These are phyloP conservation scores for Endomychus coccineus DNA, from an alignment of 2,888 invertebrate genomes.

Conservation along the genomic window DNA sequence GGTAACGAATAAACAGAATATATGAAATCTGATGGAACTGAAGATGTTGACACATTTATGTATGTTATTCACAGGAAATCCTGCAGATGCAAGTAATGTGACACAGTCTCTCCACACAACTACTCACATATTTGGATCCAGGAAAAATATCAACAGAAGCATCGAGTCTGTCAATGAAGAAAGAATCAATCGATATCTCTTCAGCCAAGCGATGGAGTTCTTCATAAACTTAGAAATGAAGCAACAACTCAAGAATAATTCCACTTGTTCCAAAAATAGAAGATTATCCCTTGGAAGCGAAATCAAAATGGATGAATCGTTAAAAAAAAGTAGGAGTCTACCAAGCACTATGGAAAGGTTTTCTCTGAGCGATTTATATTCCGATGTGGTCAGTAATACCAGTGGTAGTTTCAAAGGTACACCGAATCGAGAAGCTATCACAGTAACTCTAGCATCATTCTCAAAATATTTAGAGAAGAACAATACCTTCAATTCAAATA, in stretches of 20 bases:
- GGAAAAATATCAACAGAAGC: too few species aligned
- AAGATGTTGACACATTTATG: too few species aligned
- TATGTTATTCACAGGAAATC: too few species aligned
- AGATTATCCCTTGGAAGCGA: conserved; percentile 20
- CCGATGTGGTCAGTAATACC: conserved; percentile 23
- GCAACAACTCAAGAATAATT: conserved; percentile 6
- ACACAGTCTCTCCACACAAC: too few species aligned
- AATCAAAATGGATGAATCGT: conserved; percentile 1
- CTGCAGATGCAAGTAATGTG: too few species aligned
- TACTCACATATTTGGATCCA: too few species aligned
- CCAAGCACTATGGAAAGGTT: conserved; percentile 24
- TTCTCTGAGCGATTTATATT: conserved; percentile 25
- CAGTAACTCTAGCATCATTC: conserved; percentile 24
- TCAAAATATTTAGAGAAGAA: too few species aligned
- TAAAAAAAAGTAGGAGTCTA: conserved; percentile 25
- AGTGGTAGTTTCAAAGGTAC: conserved; percentile 26
- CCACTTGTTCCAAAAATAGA: conserved; percentile 7
- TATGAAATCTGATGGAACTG: too few species aligned
- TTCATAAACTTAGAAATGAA: conserved; percentile 28
- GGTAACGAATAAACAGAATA: too few species aligned
- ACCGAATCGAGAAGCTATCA: conserved; percentile 24
- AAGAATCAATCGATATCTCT: too few species aligned
- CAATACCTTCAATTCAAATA: too few species aligned
- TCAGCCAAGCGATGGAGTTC: conserved; percentile 25
- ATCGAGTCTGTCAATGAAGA: too few species aligned